Percentiles rank a stretch among this genome's conserved stretches.
Evolutionary conservation across 2,888 invertebrate species (phyloP).

Genomic region (Agrypnus murinus): DNA sequence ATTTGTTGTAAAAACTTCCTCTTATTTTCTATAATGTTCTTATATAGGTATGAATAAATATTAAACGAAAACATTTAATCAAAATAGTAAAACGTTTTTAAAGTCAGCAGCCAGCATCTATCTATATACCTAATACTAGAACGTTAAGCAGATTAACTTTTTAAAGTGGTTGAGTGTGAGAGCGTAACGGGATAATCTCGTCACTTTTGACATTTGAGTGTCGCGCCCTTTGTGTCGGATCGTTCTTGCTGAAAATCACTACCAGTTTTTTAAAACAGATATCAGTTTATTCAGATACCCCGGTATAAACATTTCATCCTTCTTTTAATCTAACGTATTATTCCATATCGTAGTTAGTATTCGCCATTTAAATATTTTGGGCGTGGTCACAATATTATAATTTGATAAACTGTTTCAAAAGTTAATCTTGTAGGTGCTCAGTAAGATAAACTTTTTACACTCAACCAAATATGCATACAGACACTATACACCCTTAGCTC

Average conservation of each 20-base stretch:
- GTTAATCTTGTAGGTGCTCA: too few species aligned
- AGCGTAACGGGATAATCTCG: slow-evolving; percentile 50
- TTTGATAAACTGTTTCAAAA: background rate
- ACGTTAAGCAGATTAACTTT: slow-evolving; percentile 54
- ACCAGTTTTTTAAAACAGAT: slow-evolving; percentile 46
- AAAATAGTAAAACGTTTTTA: background rate
- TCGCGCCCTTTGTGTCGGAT: slow-evolving; percentile 45
- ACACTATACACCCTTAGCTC: slow-evolving; percentile 14
- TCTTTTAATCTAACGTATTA: slow-evolving; percentile 12
- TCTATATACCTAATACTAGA: slow-evolving; percentile 33
- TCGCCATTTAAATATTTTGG: background rate
- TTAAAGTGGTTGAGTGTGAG: slow-evolving; percentile 49
- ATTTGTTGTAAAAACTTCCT: too few species aligned
- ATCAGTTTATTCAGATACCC: slow-evolving; percentile 42
- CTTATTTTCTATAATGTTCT: too few species aligned
- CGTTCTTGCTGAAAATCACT: slow-evolving; percentile 47
- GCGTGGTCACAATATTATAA: background rate
- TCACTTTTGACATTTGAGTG: slow-evolving; percentile 54
- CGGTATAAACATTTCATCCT: slow-evolving; percentile 27
- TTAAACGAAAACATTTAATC: too few species aligned
- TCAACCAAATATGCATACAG: background rate
- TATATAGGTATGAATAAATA: background rate
- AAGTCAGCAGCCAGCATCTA: slow-evolving; percentile 33
- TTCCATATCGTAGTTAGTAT: slow-evolving; percentile 10
- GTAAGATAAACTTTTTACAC: slow-evolving; percentile 22